Percentiles rank a stretch among this genome's conserved stretches.
phyloP scores from a whole-genome alignment of 2,113 vertebrate genomes.

The Abramis brama region DNA sequence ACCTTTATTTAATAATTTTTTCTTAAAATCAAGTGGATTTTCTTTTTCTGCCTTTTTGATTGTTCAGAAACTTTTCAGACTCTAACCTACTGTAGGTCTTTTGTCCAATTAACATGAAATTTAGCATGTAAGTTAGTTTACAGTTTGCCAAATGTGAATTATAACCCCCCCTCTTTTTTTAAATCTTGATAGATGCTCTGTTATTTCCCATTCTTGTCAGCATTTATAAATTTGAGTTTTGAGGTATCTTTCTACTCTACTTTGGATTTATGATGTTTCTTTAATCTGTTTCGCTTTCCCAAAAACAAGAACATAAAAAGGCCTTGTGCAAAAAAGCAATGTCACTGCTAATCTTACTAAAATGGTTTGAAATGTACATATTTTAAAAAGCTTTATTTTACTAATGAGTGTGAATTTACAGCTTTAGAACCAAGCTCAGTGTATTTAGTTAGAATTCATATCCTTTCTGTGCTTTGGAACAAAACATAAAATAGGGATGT shows the following conservation, averaged over 20 bases:
- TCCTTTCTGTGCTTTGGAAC: neutral
- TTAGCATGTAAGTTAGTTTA: neutral
- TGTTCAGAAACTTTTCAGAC: neutral
- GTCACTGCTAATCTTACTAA: neutral
- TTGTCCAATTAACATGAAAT: neutral
- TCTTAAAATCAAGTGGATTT: neutral
- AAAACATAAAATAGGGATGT: too few species aligned
- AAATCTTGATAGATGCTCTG: neutral
- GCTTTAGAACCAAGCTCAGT: neutral
- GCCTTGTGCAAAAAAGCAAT: neutral
- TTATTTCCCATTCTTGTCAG: neutral
- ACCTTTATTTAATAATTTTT: neutral
- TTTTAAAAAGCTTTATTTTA: neutral
- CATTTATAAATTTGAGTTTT: conserved; percentile 11
- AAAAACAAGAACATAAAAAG: neutral
- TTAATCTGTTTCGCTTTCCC: neutral
- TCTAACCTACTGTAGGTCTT: neutral
- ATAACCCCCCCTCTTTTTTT: too few species aligned
- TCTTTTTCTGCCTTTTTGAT: neutral
- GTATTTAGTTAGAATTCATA: neutral
- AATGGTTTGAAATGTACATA: neutral
- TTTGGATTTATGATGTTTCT: neutral
- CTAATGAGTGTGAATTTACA: neutral
- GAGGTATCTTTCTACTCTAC: neutral
- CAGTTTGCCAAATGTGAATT: too few species aligned